Base-by-base conservation (phyloP, 2,797 vertebrate genomes). In the Enteromius radiatus region DNA sequence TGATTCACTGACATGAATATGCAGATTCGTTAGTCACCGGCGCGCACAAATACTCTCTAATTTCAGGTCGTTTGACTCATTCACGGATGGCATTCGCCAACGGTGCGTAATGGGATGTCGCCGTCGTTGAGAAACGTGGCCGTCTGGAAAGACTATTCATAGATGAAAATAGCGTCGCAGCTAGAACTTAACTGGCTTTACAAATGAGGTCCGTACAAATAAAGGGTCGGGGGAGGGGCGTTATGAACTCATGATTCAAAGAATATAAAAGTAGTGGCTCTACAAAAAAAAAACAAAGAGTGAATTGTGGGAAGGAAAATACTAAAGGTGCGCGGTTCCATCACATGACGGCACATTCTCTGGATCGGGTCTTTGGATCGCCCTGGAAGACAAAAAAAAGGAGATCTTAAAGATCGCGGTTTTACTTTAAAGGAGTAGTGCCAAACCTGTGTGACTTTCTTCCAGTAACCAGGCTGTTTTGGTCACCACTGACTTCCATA, bases 321-420 rank as follows among this genome's bases (percentile, higher is more conserved):
- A 83, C 61, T 81, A 78, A 23, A 8, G 8, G 15, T 17, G 78
- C 56, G 69, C n/a, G 9, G 23, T 33, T 80, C 49, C 85, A 88
- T 98, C 94, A 99, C 98, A 99, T 99, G 88, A 99, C 90, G 65
- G 89, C 86, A 88, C 98, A 99, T 89, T 98, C 97, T 94, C 97
- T 95, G 31, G 97, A 94, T 0, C 0, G 92, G 81, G 95, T 91
- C 91, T 95, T 95, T 4, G 95, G 96, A 85, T 96, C 95, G 8
- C 96, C 96, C 38, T 41, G 38, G 38, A 41, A 41, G 38, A 10
- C 2, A 41, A 36, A 91, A 81, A 38, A 87, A 31, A 31, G 45
- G 12, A 52, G 36, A 59, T 38, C 41, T 76, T 41, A 10, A 41
- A 10, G 38, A 63, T 17, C 14, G 26, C 15, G 0, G 26, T 17